phyloP scores from a whole-genome alignment of 2,888 invertebrate species.

The Cheilosia vulpina region DNA sequence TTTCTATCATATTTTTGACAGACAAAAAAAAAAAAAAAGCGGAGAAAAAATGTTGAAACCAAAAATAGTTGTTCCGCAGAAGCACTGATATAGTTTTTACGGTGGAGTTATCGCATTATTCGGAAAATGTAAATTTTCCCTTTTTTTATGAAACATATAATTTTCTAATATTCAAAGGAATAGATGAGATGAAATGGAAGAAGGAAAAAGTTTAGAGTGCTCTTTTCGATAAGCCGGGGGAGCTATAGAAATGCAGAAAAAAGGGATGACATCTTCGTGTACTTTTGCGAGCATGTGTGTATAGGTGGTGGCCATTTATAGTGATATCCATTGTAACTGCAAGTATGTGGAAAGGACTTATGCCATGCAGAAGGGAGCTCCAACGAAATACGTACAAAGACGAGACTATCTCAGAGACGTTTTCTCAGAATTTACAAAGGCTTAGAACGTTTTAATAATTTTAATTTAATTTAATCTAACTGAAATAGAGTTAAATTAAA shows the following conservation, averaged over 20 bases:
- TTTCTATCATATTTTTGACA: conserved; percentile 36
- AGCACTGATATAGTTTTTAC: conserved; percentile 44
- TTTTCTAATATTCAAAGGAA: conserved; percentile 71
- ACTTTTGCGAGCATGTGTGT: too few relatives aligned
- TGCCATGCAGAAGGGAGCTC: too few relatives aligned
- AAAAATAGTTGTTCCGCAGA: conserved; percentile 14
- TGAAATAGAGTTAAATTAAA: too few relatives aligned
- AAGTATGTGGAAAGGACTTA: too few relatives aligned
- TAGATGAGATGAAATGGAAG: conserved; percentile 13
- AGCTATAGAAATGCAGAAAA: neutral
- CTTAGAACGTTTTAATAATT: too few relatives aligned
- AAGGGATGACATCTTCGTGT: too few relatives aligned
- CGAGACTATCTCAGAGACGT: too few relatives aligned
- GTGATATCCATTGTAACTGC: too few relatives aligned
- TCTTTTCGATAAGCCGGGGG: conserved; percentile 49
- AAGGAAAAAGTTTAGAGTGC: conserved; percentile 30
- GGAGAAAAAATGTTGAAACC: conserved; percentile 8
- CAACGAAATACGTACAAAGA: too few relatives aligned
- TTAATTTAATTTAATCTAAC: too few relatives aligned
- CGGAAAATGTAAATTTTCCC: conserved; percentile 65
- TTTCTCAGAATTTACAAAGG: too few relatives aligned
- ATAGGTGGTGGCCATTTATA: too few relatives aligned
- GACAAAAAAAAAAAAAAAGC: neutral
- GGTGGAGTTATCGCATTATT: conserved; percentile 68
- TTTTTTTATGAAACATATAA: conserved; percentile 59